Conservation (phyloP, 2,888 invertebrate genomes). For the Sminthurinus aureus region DNA sequence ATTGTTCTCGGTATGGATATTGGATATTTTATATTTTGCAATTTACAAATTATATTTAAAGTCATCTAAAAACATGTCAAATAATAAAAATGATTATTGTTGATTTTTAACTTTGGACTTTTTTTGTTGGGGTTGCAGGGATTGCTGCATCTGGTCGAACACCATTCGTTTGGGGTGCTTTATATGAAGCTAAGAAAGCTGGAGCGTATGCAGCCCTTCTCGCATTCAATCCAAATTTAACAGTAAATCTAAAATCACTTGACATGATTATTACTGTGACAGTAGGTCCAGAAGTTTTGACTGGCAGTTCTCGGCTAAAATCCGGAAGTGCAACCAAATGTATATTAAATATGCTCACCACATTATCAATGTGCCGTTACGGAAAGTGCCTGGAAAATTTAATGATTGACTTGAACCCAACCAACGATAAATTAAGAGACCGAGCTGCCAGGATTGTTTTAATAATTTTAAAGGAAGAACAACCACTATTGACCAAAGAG, state of each 20-base stretch:
- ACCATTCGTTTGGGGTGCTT: constrained; percentile 58
- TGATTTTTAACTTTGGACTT: background rate
- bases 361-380: constrained; percentile 56
- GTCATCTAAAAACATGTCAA: too few species aligned
- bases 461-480: constrained; percentile 46
- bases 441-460: constrained; percentile 56
- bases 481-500: constrained; percentile 38
- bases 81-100: background rate
- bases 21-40: constrained; percentile 21
- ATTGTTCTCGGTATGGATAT: constrained; percentile 54
- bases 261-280: constrained; percentile 48
- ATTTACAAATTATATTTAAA: background rate
- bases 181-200: constrained; percentile 48
- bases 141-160: constrained; percentile 57
- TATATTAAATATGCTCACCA: constrained; percentile 57
- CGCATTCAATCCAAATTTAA: constrained; percentile 52
- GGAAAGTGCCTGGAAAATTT: constrained; percentile 58
- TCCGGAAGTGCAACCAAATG: constrained; percentile 58
- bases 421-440: constrained; percentile 55
- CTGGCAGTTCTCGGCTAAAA: constrained; percentile 58
- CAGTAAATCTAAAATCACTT: constrained; percentile 46
- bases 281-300: constrained; percentile 56
- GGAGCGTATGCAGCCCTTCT: constrained; percentile 54
- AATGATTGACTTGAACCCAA: constrained; percentile 56
- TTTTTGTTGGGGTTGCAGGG: too few species aligned